These are phyloP conservation scores for Sphenodon punctatus DNA, from an alignment of 2,797 vertebrate species.

Conservation along the genomic window DNA sequence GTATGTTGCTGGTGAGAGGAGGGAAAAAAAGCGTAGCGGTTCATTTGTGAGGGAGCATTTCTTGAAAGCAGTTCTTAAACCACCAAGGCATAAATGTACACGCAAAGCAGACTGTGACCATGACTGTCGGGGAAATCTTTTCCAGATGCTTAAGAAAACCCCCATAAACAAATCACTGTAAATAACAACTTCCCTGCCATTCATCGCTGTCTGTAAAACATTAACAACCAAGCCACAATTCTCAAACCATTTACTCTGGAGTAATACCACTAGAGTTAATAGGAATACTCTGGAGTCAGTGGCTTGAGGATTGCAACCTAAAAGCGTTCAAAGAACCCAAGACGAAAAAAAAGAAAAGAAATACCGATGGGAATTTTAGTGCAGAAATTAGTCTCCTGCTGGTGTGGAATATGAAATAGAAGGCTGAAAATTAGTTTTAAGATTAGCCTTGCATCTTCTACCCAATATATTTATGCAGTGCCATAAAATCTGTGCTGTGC, in stretches of 20 bases:
- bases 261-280: no score
- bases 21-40: neutral
- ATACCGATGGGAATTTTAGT: neutral
- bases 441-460: no score
- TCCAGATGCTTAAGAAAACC: neutral
- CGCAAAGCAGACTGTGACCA: neutral
- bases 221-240: no score
- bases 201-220: neutral
- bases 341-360: neutral
- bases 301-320: no score
- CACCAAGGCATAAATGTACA: no score
- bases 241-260: no score
- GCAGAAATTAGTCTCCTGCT: neutral
- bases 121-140: neutral
- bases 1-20: no score
- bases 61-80: accelerated
- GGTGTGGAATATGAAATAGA: no score
- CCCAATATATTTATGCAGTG: no score
- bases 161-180: neutral
- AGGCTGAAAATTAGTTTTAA: neutral
- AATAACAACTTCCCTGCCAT: neutral
- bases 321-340: neutral
- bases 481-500: no score
- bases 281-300: no score
- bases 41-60: neutral